Evolutionary conservation across 2,797 vertebrate genomes (phyloP).

Genomic region (Tadarida brasiliensis): DNA sequence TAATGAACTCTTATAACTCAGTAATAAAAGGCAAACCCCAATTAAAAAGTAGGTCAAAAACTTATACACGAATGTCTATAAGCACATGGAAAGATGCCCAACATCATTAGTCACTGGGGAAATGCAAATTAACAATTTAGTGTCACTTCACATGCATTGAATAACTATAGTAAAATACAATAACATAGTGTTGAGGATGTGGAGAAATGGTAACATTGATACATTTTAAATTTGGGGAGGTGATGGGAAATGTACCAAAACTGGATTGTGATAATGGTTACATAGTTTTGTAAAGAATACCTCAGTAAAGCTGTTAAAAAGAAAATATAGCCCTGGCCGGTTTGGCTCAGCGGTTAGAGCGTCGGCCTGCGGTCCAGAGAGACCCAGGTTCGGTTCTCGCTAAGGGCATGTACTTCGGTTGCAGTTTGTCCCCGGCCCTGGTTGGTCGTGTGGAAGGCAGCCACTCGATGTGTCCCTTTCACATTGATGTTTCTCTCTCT

Average conservation of each 20-base stretch:
- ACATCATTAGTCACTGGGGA: not conserved
- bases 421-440: no score
- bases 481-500: no score
- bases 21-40: not conserved
- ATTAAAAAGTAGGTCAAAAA: constrained; percentile 5
- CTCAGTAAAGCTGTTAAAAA: constrained; percentile 42
- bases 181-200: not conserved
- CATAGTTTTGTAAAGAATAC: not conserved
- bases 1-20: not conserved
- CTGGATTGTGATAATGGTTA: not conserved
- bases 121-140: not conserved
- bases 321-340: no score
- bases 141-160: not conserved
- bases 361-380: no score
- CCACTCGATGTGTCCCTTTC: no score
- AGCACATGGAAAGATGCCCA: not conserved
- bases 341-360: no score
- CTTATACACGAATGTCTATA: constrained; percentile 3
- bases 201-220: not conserved
- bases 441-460: no score
- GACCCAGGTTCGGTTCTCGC: no score
- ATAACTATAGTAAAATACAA: constrained; percentile 15
- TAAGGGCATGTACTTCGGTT: no score
- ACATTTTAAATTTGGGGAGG: not conserved
- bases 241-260: not conserved